Percentiles rank a stretch among this genome's conserved stretches.
These are phyloP conservation scores for Gnathonemus longibarbis DNA, from an alignment of 2,113 vertebrate species.

Conservation along the genomic window DNA sequence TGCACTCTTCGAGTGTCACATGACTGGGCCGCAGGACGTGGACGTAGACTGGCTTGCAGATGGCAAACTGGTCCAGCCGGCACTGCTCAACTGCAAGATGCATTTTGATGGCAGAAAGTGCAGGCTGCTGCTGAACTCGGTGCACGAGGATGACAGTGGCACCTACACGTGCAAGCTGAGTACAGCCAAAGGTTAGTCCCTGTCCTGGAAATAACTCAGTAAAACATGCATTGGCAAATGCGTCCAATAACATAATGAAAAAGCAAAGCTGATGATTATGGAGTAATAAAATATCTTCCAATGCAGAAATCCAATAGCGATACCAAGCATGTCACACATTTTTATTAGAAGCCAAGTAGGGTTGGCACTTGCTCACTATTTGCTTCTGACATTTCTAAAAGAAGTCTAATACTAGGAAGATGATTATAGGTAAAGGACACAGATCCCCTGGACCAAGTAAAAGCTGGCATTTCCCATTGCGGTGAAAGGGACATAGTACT, in stretches of 20 bases:
- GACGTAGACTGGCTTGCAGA: slow-evolving; percentile 94
- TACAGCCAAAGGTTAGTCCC: slow-evolving; percentile 82
- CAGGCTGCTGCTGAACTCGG: slow-evolving; percentile 87
- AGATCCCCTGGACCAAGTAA: not conserved
- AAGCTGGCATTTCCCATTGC: not conserved
- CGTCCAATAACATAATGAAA: not conserved
- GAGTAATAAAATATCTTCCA: not conserved
- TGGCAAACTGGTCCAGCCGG: slow-evolving; percentile 89
- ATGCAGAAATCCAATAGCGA: not conserved
- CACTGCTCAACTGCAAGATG: slow-evolving; percentile 97
- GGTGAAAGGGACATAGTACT: not conserved
- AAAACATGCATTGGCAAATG: not conserved
- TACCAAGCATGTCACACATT: not conserved
- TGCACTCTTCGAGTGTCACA: slow-evolving; percentile 86
- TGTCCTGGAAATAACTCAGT: not conserved
- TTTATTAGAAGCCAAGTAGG: not conserved
- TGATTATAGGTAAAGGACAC: not conserved
- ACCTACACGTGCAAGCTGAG: slow-evolving; percentile 92
- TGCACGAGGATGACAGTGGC: slow-evolving; percentile 92
- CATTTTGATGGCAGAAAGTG: slow-evolving; percentile 91
- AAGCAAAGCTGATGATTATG: not conserved
- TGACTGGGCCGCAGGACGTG: slow-evolving; percentile 84
- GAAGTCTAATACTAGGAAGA: not conserved
- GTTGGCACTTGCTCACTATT: not conserved
- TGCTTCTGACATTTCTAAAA: not conserved